phyloP scores from a whole-genome alignment of 2,113 vertebrate species.

The Rhynchopsitta pachyrhyncha region DNA sequence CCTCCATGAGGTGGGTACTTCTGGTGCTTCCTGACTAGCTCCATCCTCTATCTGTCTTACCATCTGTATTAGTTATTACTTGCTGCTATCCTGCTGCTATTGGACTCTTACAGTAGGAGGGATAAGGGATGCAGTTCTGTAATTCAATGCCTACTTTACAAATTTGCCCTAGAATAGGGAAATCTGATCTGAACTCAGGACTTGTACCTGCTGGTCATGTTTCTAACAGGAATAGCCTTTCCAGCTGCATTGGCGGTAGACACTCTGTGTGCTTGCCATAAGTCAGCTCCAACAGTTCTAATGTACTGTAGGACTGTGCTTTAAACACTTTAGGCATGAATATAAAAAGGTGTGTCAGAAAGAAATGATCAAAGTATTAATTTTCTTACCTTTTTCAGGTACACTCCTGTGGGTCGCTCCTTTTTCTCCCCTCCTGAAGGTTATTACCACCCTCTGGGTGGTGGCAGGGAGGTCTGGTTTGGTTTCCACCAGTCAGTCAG shows the following conservation, averaged over 20 bases:
- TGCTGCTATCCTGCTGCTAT: not conserved
- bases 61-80: not conserved
- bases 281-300: not conserved
- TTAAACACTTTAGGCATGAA: not conserved
- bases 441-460: conserved; percentile 97
- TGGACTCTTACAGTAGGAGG: not conserved
- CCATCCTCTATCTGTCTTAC: not conserved
- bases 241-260: not conserved
- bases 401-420: conserved; percentile 96
- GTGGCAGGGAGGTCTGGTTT: conserved; percentile 97
- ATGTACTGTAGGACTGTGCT: not conserved
- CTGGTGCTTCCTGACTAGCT: not conserved
- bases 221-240: conserved; percentile 2
- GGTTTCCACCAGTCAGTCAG: conserved; percentile 98
- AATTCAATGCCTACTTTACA: conserved; percentile 20
- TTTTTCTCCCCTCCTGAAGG: conserved; percentile 98
- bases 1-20: conserved; percentile 91
- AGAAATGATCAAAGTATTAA: not conserved
- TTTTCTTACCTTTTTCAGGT: conserved; percentile 73
- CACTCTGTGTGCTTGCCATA: not conserved
- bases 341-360: not conserved
- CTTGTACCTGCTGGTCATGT: conserved; percentile 33
- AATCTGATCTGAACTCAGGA: conserved; percentile 33
- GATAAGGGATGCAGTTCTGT: conserved; percentile 10
- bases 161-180: conserved; percentile 41